A percentile compares a stretch with the other conserved stretches of the same genome.
Evolutionary conservation across 23 tunicate genomes (phyloP).

Genomic region (Corella eumyota): DNA sequence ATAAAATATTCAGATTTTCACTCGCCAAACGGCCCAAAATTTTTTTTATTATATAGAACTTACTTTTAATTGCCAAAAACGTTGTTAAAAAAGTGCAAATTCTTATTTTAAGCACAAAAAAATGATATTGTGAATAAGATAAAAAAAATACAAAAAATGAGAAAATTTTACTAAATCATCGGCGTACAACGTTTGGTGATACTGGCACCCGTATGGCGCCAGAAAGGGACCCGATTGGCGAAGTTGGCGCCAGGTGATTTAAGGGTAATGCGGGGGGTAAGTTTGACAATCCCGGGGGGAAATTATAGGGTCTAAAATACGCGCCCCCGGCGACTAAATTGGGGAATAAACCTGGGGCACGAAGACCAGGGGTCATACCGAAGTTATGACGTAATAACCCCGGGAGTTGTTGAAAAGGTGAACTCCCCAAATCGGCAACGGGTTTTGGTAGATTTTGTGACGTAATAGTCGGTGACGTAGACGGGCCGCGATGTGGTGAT

Average conservation of each 20-base stretch:
- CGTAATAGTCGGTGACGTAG: not conserved
- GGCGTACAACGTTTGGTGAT: conserved; percentile 28
- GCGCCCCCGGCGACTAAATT: conserved; percentile 45
- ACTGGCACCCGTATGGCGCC: conserved; percentile 20
- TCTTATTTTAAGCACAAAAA: no score
- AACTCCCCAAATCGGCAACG: not conserved
- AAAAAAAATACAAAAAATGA: no score
- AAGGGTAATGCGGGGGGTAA: conserved; percentile 2
- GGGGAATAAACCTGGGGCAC: conserved; percentile 30
- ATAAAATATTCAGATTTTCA: no score
- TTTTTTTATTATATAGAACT: no score
- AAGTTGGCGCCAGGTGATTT: conserved; percentile 6
- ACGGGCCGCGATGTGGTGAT: conserved; percentile 9
- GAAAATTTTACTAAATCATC: no score
- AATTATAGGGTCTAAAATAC: conserved; percentile 20
- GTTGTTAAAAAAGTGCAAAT: no score
- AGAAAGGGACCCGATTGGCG: conserved; percentile 14
- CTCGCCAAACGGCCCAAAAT: no score
- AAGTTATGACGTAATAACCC: not conserved
- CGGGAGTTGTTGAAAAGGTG: not conserved
- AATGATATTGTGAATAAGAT: no score
- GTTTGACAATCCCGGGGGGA: conserved; percentile 2
- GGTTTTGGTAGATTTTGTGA: not conserved
- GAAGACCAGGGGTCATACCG: conserved; percentile 2
- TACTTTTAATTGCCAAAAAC: no score